phyloP scores from a whole-genome alignment of 2,888 invertebrate species.

The Penaeus monodon region DNA sequence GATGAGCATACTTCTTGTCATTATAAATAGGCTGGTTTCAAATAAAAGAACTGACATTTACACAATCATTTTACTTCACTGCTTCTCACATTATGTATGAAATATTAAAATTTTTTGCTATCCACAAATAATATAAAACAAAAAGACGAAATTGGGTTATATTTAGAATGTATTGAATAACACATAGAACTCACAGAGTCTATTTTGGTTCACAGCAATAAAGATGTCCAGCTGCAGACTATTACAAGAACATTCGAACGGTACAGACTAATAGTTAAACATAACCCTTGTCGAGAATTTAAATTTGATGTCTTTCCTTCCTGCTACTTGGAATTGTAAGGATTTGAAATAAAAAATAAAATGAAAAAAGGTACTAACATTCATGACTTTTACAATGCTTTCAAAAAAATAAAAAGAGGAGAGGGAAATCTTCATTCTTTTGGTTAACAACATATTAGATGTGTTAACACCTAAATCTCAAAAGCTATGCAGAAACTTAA shows the following conservation, averaged over 20 bases:
- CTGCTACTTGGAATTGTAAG: too few relatives aligned
- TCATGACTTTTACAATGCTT: conserved; percentile 2
- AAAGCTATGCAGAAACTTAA: too few relatives aligned
- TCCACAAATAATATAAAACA: conserved; percentile 5
- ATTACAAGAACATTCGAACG: conserved; percentile 28
- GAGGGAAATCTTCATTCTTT: not conserved
- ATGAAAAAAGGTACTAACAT: too few relatives aligned
- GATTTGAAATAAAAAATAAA: too few relatives aligned
- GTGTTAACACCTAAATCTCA: too few relatives aligned
- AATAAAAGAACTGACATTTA: too few relatives aligned
- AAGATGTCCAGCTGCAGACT: conserved; percentile 43
- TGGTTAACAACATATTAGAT: too few relatives aligned
- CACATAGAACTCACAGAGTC: conserved; percentile 50
- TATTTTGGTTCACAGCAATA: conserved; percentile 41
- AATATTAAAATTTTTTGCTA: not conserved
- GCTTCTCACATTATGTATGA: not conserved
- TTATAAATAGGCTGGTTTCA: too few relatives aligned
- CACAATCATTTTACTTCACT: not conserved
- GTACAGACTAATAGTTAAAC: conserved; percentile 28
- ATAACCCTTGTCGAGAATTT: conserved; percentile 9
- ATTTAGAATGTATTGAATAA: conserved; percentile 51
- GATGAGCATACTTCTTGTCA: too few relatives aligned
- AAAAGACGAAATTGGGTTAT: conserved; percentile 24
- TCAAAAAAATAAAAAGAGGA: not conserved
- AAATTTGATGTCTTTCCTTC: not conserved